Base-by-base conservation (phyloP, 2,888 invertebrate genomes). In the Pocota personata region DNA sequence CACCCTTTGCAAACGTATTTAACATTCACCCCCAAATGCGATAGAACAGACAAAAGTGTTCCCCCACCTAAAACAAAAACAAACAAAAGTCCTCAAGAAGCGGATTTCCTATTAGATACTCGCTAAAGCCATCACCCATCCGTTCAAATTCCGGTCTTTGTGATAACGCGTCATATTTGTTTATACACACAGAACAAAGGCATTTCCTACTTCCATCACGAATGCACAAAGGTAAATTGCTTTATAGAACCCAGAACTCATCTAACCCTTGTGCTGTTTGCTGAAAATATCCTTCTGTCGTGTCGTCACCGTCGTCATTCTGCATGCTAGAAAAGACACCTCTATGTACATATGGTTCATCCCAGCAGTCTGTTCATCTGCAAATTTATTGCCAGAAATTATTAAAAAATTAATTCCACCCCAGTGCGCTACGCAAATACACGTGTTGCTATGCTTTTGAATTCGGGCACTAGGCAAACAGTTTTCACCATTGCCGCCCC, bases 321-420 rank as follows among this genome's bases (percentile, higher is more conserved):
- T 14, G 21, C 16, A 32, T 46, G 1, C 10, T 5, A 58, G 30
- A 30, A 16, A 21, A 12, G 37, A 27, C 62, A 48, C 35, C 48
- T 50, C 30, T 55, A 14, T 37, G 43, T 69, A 46, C 80, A 82
- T 72, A 76, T 67, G 76, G 40, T 78, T 57, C 37, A 46, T 50
- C 55, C 48, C 50, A 27, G 48, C 72, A 73, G 55, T 75, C 60
- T 77, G 87, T 83, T 86, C 87, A 88, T 75, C 80, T 87, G 76
- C 78, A 86, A 88, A 88, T 88, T 88, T 88, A 88, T 88, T 88
- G 87, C 88, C 87, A 87, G 84, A 87, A 88, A 88, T 88, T 88
- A 88, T 88, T 89, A 88, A 88, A 89, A 89, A 88, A 89, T 89
- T 88, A 89, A 88, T 88, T 88, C 87, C 86, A 88, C 88, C 87